A percentile compares a stretch with the other conserved stretches of the same genome.
Conservation (phyloP, 1,140 invertebrate genomes). For the Pollicipes pollicipes region DNA sequence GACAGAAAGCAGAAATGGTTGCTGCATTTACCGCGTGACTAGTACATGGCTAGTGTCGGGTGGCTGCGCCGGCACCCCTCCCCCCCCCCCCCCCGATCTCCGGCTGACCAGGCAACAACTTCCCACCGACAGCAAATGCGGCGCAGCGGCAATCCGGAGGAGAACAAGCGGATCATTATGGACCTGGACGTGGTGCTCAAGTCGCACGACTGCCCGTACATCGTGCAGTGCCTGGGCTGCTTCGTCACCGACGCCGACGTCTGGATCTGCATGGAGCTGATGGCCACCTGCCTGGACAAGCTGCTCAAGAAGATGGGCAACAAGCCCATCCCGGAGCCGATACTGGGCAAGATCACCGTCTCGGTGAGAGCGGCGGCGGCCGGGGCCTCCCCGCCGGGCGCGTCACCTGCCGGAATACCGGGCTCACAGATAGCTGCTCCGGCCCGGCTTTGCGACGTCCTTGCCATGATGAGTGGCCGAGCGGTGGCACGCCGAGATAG, state of each 20-base stretch:
- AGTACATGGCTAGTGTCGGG: too few species aligned
- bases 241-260: conserved; percentile 76
- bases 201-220: conserved; percentile 89
- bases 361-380: conserved; percentile 52
- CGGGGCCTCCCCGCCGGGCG: background rate
- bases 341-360: conserved; percentile 89
- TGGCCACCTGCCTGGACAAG: conserved; percentile 96
- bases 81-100: conserved; percentile 9
- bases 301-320: conserved; percentile 75
- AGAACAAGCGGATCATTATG: conserved; percentile 96
- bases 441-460: too few species aligned
- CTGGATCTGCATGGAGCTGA: conserved; percentile 67
- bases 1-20: too few species aligned
- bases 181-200: conserved; percentile 93
- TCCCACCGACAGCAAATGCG: conserved; percentile 67
- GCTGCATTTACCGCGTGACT: too few species aligned
- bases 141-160: conserved; percentile 83
- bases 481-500: too few species aligned
- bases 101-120: conserved; percentile 16
- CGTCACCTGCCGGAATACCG: too few species aligned
- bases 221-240: conserved; percentile 90
- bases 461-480: too few species aligned
- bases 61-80: conserved; percentile 5
- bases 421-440: too few species aligned
- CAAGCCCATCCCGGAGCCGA: conserved; percentile 76